A percentile compares a stretch with the other conserved stretches of the same genome.
phyloP scores from a whole-genome alignment of 2,888 invertebrate species.

The Lasius fuliginosus region DNA sequence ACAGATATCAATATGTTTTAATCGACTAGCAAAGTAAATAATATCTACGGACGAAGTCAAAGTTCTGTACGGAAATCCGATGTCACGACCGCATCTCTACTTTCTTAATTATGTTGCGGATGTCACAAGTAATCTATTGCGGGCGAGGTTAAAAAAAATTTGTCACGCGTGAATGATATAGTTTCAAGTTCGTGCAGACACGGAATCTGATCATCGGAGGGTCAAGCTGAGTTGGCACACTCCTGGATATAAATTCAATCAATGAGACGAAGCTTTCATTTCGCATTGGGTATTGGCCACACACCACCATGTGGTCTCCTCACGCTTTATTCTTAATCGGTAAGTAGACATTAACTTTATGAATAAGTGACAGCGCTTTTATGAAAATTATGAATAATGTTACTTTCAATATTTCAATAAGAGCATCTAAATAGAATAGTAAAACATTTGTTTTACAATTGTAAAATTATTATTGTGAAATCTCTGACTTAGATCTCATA shows the following conservation, averaged over 20 bases:
- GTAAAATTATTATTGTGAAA: neutral
- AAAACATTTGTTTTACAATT: neutral
- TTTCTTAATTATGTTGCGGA: constrained; percentile 32
- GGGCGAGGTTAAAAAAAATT: constrained; percentile 30
- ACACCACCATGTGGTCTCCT: constrained; percentile 41
- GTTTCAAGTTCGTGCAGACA: constrained; percentile 28
- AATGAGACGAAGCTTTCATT: constrained; percentile 50
- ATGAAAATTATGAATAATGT: neutral
- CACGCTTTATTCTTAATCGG: constrained; percentile 23
- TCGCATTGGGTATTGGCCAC: constrained; percentile 24
- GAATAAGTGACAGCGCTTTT: neutral
- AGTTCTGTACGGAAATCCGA: constrained; percentile 45
- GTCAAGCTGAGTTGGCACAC: constrained; percentile 57
- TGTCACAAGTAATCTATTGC: constrained; percentile 26
- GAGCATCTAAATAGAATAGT: neutral
- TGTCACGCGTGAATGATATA: neutral
- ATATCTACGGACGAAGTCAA: constrained; percentile 6
- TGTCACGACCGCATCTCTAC: constrained; percentile 22
- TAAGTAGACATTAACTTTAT: constrained; percentile 36
- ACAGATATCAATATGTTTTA: neutral
- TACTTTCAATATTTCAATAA: neutral
- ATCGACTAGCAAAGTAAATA: neutral
- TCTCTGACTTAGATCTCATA: neutral
- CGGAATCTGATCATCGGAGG: constrained; percentile 11
- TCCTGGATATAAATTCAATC: constrained; percentile 51